Base-by-base conservation (phyloP, 2,888 invertebrate genomes). In the Brassicogethes aeneus region DNA sequence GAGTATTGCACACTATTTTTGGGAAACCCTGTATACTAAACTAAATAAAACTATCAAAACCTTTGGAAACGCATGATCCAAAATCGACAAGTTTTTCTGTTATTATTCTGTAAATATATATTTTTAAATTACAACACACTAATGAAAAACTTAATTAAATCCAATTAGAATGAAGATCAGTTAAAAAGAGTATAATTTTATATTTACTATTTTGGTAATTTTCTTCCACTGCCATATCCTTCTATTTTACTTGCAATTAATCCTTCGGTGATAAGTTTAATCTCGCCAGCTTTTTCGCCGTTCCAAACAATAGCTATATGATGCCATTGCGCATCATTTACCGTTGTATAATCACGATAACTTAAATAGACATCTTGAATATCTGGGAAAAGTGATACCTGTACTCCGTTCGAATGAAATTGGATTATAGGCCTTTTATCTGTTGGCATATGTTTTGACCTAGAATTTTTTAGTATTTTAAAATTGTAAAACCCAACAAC, bases 311-410 rank as follows among this genome's bases (percentile, higher is more conserved):
- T 76, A 30, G 92, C 91, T 17, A 94, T 82, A 59, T 94, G 93
- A 71, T 95, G 94, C 95, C 95, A 95, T 61, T 91, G 91, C 2
- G 93, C 94, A 60, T 95, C 94, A 60, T 94, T 95, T 14, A 95
- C 84, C 0, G 91, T 91, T 1, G 93, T 89, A 56, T 88, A 92
- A 67, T 91, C 89, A 39, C 88, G 80, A 68, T 92, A 93, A 53
- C 90, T 87, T 32, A 93, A 70, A 69, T 92, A 93, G 1, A 90
- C 86, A 58, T 92, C 91, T 66, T 88, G 87, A 7, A 88, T 69
- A 60, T 92, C 89, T 17, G 85, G 79, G 75, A 94, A 92, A 14
- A 95, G 68, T 0, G 91, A 90, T 12, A 95, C 81, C 66, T 90
- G 87, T 2, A 94, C 86, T n/a, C 93, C 93, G 53, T 86, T 90